Evolutionary conservation across 1,140 invertebrate genomes (phyloP).

Genomic region (Meloidogyne hapla): DNA sequence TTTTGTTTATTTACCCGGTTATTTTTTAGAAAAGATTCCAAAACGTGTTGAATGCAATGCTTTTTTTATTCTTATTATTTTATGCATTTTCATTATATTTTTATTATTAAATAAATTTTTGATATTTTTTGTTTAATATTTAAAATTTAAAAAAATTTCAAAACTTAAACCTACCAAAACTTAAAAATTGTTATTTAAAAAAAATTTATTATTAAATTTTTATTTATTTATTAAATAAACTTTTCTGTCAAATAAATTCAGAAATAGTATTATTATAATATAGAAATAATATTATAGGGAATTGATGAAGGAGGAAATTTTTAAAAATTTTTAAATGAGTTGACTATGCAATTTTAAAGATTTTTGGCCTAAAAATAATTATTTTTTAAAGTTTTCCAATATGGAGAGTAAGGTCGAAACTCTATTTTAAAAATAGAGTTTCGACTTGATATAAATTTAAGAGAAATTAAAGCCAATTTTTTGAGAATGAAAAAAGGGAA

Average conservation of each 20-base stretch:
- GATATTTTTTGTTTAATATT: neutral
- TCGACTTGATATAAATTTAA: neutral
- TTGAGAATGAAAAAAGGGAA: neutral
- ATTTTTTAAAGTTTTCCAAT: no score
- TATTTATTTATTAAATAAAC: neutral
- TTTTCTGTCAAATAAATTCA: neutral
- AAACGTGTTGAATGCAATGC: neutral
- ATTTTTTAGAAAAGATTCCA: neutral
- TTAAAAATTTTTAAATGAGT: no score
- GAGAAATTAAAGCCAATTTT: neutral
- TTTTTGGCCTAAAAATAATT: no score
- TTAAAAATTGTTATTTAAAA: no score
- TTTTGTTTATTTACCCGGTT: neutral
- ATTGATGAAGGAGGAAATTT: no score
- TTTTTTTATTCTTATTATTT: neutral
- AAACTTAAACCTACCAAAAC: no score
- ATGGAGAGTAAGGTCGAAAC: no score
- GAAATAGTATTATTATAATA: conserved; percentile 8
- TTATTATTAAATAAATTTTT: conserved; percentile 1
- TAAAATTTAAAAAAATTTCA: no score
- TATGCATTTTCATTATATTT: neutral
- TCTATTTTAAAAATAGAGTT: neutral
- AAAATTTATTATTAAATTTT: no score
- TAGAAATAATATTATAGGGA: neutral
- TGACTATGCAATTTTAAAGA: no score